A percentile compares a stretch with the other conserved stretches of the same genome.
Evolutionary conservation across 2,113 vertebrate genomes (phyloP).

Genomic region (Platysternon megacephalum): DNA sequence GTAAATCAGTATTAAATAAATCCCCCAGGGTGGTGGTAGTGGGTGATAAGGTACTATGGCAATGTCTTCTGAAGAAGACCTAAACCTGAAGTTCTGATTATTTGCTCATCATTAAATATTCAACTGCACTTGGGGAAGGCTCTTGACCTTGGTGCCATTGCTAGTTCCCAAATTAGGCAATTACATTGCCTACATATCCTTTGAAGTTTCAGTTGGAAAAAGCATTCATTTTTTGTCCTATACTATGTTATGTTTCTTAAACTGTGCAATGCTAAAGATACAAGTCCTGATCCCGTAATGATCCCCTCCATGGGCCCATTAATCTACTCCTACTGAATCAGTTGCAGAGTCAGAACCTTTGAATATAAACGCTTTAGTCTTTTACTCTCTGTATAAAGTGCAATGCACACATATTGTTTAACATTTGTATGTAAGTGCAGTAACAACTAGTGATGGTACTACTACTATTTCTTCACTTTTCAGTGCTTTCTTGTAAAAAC

Average conservation of each 20-base stretch:
- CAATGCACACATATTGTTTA: background rate
- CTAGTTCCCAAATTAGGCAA: background rate
- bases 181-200: background rate
- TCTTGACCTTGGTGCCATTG: background rate
- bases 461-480: background rate
- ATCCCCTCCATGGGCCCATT: too few relatives aligned
- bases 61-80: background rate
- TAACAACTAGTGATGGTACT: background rate
- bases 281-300: background rate
- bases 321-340: background rate
- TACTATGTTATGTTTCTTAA: background rate
- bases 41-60: background rate
- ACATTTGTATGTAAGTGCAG: background rate
- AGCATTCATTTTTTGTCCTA: background rate
- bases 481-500: background rate
- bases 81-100: background rate
- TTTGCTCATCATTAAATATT: background rate
- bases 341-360: background rate
- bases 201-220: background rate
- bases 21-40: background rate
- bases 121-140: background rate
- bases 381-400: background rate
- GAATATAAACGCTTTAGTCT: background rate
- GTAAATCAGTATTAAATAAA: background rate
- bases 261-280: background rate